Evolutionary conservation across 2,113 vertebrate genomes (phyloP), one percentile per base, ranked within the genome.

Genomic region (Nibea coibor): DNA sequence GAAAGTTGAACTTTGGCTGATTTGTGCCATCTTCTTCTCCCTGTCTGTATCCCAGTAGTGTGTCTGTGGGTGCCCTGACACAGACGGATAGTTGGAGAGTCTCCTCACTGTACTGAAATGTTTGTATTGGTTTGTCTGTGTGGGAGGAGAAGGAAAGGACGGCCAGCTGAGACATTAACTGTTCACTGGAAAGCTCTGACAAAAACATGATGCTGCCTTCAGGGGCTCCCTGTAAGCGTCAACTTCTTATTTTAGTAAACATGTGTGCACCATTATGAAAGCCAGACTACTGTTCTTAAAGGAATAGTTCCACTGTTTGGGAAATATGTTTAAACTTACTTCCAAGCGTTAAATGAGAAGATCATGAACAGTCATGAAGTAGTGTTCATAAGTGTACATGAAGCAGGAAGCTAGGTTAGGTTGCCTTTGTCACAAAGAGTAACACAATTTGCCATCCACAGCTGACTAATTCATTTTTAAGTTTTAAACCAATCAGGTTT

Each of bases 121-220:
- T 93, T 95, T 94, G 90, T 95, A 88, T 50, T 72, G 85, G 62
- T 83, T 57, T 65, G 87, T 65, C 72, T 82, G 84, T 58, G 94
- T 89, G 89, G 94, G 93, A 93, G 93, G 92, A 92, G 91, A 62
- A 81, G 83, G 43, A 72, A 39, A 84, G 82, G 76, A 77, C n/a
- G 66, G 81, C 78, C 77, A 69, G 39, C 53, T 67, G 75, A 79
- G 67, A 69, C 59, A 72, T 95, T 94, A 94, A 94, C 94, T 92
- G 91, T 91, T 95, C 89, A 88, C 54, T 68, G 84, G 88, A 24
- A 75, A 74, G 87, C 75, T 64, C 63, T n/a, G 78, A 35, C 5
- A 57, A 39, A 50, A 78, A 58, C 59, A 19, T 8, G 4, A 45
- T 80, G 88, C 24, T 84, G 87, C 89, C 14, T 93, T 91, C 78